Percentiles rank a stretch among this genome's conserved stretches.
Evolutionary conservation across 1,140 invertebrate genomes (phyloP).

Genomic region (Philotrypesis tridentata): DNA sequence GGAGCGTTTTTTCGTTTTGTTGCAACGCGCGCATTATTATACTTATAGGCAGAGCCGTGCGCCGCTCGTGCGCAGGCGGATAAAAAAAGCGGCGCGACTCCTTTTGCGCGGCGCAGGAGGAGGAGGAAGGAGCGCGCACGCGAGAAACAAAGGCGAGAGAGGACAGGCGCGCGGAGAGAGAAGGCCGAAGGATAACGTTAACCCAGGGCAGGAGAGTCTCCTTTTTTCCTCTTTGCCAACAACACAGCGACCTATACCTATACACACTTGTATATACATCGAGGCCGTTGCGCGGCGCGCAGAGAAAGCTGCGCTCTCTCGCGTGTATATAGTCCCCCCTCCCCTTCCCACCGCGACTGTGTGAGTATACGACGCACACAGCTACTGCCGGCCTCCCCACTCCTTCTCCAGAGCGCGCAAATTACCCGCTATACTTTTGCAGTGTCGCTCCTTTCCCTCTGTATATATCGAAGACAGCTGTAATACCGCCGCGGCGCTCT

Average conservation of each 20-base stretch:
- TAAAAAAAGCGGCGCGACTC: no score
- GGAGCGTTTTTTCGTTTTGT: no score
- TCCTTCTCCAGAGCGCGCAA: constrained; percentile 30
- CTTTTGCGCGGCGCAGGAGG: no score
- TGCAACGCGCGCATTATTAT: no score
- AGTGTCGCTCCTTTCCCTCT: constrained; percentile 14
- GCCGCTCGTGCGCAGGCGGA: no score
- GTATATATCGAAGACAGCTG: not conserved
- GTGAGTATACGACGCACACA: no score
- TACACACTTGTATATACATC: no score
- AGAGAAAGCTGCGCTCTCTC: constrained; percentile 10
- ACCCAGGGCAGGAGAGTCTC: constrained; percentile 66
- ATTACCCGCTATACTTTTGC: constrained; percentile 29
- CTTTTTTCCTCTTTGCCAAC: not conserved
- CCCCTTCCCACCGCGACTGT: not conserved
- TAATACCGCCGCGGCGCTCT: not conserved
- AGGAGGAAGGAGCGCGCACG: no score
- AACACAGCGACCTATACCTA: not conserved
- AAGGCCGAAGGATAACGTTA: constrained; percentile 66
- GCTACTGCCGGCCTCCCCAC: not conserved
- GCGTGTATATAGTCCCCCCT: not conserved
- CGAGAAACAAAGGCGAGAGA: not conserved
- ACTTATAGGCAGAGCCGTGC: no score
- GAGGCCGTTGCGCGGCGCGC: not conserved
- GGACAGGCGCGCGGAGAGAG: not conserved